Evolutionary conservation across 2,888 invertebrate genomes (phyloP).

Genomic region (Rutpela maculata): DNA sequence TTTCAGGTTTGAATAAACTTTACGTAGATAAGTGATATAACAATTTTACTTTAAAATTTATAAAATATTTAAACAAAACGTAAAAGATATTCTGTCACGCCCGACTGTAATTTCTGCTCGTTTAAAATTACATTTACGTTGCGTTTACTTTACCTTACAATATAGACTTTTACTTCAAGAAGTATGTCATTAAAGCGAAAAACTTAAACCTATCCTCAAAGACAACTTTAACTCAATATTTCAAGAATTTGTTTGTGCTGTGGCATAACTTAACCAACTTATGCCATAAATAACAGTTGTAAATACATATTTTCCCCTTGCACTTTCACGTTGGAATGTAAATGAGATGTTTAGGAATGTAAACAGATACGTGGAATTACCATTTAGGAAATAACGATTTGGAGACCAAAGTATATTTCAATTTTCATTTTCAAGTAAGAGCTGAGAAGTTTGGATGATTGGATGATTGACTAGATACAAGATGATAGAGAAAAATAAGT

Average conservation of each 20-base stretch:
- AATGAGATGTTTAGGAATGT: neutral
- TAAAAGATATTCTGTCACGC: too few relatives aligned
- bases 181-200: neutral
- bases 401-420: neutral
- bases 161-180: too few relatives aligned
- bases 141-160: too few relatives aligned
- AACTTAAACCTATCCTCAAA: neutral
- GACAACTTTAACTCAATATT: constrained; percentile 5
- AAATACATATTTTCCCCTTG: constrained; percentile 26
- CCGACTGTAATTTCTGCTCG: too few relatives aligned
- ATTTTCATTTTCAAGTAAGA: neutral
- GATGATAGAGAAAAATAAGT: too few relatives aligned
- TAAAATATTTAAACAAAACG: too few relatives aligned
- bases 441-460: too few relatives aligned
- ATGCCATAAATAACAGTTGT: constrained; percentile 19
- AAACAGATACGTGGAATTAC: constrained; percentile 4
- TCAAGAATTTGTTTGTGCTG: neutral
- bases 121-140: too few relatives aligned
- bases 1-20: too few relatives aligned
- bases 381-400: neutral
- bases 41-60: too few relatives aligned
- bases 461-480: too few relatives aligned
- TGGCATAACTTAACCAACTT: constrained; percentile 5
- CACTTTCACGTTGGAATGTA: constrained; percentile 10
- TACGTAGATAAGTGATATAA: too few relatives aligned